These are phyloP conservation scores for Timema cristinae DNA, from an alignment of 2,888 invertebrate species.

Conservation along the genomic window DNA sequence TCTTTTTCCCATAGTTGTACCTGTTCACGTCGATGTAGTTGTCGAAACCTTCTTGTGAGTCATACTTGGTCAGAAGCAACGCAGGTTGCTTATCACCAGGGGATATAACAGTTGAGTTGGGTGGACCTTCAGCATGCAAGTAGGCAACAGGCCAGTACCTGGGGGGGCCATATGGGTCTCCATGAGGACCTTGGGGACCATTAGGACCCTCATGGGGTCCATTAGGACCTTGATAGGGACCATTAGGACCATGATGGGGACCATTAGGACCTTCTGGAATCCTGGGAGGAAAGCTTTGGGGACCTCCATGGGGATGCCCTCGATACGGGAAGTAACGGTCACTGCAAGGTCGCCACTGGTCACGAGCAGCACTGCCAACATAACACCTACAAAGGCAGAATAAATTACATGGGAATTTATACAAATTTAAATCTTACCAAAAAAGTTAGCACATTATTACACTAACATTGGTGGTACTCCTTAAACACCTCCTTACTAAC, in stretches of 20 bases:
- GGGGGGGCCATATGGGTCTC: constrained; percentile 22
- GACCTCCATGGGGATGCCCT: constrained; percentile 32
- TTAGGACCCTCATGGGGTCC: constrained; percentile 15
- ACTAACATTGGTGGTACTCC: too few species aligned
- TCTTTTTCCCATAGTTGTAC: constrained; percentile 4
- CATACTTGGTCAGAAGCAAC: background rate
- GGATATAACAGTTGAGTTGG: constrained; percentile 56
- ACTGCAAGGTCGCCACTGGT: constrained; percentile 85
- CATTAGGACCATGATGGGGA: constrained; percentile 30
- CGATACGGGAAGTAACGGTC: constrained; percentile 71
- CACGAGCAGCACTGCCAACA: constrained; percentile 65
- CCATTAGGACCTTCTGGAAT: constrained; percentile 26
- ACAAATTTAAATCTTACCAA: too few species aligned
- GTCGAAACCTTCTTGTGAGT: background rate
- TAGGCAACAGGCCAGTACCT: constrained; percentile 75
- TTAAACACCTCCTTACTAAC: too few species aligned
- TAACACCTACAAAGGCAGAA: constrained; percentile 58
- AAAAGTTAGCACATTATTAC: too few species aligned
- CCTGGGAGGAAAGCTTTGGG: constrained; percentile 37
- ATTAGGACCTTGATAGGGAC: constrained; percentile 28
- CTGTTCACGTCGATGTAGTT: constrained; percentile 1
- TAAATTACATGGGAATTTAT: background rate
- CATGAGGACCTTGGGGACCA: constrained; percentile 23
- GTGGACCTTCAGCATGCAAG: constrained; percentile 73
- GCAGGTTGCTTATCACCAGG: constrained; percentile 13